Base-by-base conservation (phyloP, 2,113 vertebrate species). In the Phocoena phocoena region DNA sequence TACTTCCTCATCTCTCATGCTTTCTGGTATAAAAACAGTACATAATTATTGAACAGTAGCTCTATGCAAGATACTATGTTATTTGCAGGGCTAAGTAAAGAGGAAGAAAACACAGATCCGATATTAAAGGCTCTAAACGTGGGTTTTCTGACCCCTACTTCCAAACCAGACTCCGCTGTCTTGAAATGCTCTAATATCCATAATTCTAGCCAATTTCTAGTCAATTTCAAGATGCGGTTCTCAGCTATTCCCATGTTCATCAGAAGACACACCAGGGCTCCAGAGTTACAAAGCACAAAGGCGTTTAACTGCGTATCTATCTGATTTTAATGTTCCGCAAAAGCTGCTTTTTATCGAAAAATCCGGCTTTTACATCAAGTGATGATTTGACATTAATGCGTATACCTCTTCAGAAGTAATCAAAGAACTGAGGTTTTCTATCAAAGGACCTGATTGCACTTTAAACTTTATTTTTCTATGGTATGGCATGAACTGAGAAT, bases 371-470 rank as follows among this genome's bases (percentile, higher is more conserved):
- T 87, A 93, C 38, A 93, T 93, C 88, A 83, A 96, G 95, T 88
- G 95, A 95, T 89, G 97, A 97, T 96, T 97, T 98, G 96, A 98
- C 95, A 88, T 97, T 97, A 98, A 98, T 97, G 96, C 96, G 95
- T 85, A 93, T 95, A 92, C 95, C 79, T 95, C 77, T 97, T 83
- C 76, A 97, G 93, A 96, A 95, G 95, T 97, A 97, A 97, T 97
- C 94, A 97, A 93, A 98, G 96, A 88, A 95, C n/a, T 70, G 94
- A 97, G 58, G 94, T 97, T 97, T 97, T 84, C 88, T 98, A 95
- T 97, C 97, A 96, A 93, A 94, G 95, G 85, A 93, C 85, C 95
- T 98, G 96, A 97, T 95, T 98, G 95, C 91, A 95, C 88, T 95
- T 94, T 94, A 94, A 94, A 90, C 93, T 91, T 98, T 92, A 96